These are phyloP conservation scores for Leptogaster cylindrica DNA, from an alignment of 2,888 invertebrate species.

Conservation along the genomic window DNA sequence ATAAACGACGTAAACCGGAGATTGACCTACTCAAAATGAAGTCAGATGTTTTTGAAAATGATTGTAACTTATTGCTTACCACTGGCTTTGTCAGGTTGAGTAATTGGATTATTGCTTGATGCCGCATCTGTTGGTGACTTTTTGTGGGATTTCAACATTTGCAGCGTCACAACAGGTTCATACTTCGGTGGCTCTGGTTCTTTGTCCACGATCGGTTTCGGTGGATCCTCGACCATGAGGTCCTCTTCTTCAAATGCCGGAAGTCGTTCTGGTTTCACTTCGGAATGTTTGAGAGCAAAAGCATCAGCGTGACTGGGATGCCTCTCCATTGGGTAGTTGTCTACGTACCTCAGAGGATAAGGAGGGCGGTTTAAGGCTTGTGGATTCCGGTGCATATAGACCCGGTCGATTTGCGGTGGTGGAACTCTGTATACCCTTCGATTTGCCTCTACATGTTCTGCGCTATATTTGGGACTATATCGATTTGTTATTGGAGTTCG, in stretches of 20 bases:
- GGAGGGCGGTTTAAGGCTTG: conserved; percentile 45
- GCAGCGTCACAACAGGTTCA: conserved; percentile 69
- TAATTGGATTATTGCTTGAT: not conserved
- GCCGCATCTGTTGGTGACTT: conserved; percentile 53
- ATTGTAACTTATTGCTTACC: conserved; percentile 1
- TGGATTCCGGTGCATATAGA: conserved; percentile 53
- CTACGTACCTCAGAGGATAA: conserved; percentile 20
- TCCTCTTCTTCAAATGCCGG: conserved; percentile 58
- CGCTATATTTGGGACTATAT: conserved; percentile 15
- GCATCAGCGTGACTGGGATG: conserved; percentile 4
- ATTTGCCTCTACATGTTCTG: conserved; percentile 52
- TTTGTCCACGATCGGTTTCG: conserved; percentile 57
- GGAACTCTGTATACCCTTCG: conserved; percentile 59
- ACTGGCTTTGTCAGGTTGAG: not conserved
- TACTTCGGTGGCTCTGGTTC: conserved; percentile 57
- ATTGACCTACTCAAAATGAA: conserved; percentile 31
- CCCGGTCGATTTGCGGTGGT: conserved; percentile 51
- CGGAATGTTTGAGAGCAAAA: not conserved
- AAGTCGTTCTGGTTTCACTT: conserved; percentile 47
- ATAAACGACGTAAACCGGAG: conserved; percentile 67
- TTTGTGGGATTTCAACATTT: conserved; percentile 71
- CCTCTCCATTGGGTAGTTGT: not conserved
- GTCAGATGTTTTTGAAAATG: not conserved
- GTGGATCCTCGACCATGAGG: conserved; percentile 62
- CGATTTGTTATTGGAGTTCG: conserved; percentile 10